Evolutionary conservation across 2,797 vertebrate genomes (phyloP), one percentile per base, ranked within the genome.

Genomic region (Gila robusta): DNA sequence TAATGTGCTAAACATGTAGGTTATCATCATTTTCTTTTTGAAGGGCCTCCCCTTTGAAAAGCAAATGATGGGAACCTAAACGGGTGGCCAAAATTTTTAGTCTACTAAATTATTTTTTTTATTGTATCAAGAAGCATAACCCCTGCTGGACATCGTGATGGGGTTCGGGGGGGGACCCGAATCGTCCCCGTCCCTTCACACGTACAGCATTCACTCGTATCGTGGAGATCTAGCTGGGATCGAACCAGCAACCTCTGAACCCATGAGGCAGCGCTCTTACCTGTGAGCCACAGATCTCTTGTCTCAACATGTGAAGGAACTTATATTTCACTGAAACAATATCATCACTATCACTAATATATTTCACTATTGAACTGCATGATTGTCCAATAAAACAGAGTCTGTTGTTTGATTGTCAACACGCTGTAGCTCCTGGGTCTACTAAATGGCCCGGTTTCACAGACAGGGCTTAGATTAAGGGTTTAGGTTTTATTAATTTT

Each of bases 231-330:
- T 0, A n/a, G 2, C 44, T 49, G 72, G 44, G 8, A 12, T 76
- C 0, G 1, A 76, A 76, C 47, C 73, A 76, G 19, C 73, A 14
- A 76, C 28, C 73, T 54, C 73, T 54, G 19, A 54, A 35, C 17
- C 62, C 5, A 0, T 4, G 9, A 12, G 47, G 47, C 47, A 35
- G 73, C 2, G 28, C 28, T 6, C 47, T 35, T n/a, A 78, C 35
- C 74, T 1, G 3, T 39, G 76, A 39, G 76, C 74, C 21, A 78
- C 32, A 78, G 11, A 59, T 59, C 47, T 49, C 47, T 49, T 49
- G 14, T 1, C 1, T 1, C 0, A 0, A 1, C 0, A 16, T 49
- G 47, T 49, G 47, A 14, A 5, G 14, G 47, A 49, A 49, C 47
- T 49, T 49, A 5, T 17, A 59, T 17, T 78, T 32, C 28, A 32